Evolutionary conservation across 1,140 invertebrate genomes (phyloP), one percentile per base, ranked within the genome.

Genomic region (Neotoxoptera formosana): DNA sequence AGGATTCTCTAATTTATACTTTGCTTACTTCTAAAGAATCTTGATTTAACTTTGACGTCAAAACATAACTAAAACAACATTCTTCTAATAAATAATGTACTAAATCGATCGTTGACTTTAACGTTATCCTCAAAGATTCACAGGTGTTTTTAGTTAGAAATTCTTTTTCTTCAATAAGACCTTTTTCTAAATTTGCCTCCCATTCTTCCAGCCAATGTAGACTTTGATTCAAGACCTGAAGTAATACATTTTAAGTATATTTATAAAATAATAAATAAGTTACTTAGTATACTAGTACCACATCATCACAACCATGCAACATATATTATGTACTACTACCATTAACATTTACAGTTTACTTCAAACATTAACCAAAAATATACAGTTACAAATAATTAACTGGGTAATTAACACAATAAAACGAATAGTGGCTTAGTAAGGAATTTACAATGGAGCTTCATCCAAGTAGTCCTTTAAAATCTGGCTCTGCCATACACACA

Each of bases 11-110:
- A 56, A 20, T 56, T 25, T 56, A 56, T 81, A 51, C 0, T 88
- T 17, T 48, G 53, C 4, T 30, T 34, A 89, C 87, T 89, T 89
- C 87, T 34, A 89, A 53, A 34, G 25, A 30, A 51, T 89, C 87
- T 89, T 89, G 34, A 20, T 89, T 89, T 30, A 89, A 23, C 23
- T 89, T 56, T 89, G 48, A 17, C 7, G n/a, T 53, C 87, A 89
- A 53, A 30, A 89, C 48, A 89, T 89, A 89, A 14, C 6, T 23
- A 89, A 53, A 89, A 9, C 30, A 17, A 89, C n/a, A 89, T 21
- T 89, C 2, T 36, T 89, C n/a, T 89, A 89, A 53, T 9, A 89
- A 36, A 89, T n/a, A 89, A 36, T 21, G 7, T 21, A 89, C 83
- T 25, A 86, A 86, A 86, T 86, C 83, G 30, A 86, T 86, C 0